phyloP scores from a whole-genome alignment of 2,888 invertebrate genomes.

The Patella depressa region DNA sequence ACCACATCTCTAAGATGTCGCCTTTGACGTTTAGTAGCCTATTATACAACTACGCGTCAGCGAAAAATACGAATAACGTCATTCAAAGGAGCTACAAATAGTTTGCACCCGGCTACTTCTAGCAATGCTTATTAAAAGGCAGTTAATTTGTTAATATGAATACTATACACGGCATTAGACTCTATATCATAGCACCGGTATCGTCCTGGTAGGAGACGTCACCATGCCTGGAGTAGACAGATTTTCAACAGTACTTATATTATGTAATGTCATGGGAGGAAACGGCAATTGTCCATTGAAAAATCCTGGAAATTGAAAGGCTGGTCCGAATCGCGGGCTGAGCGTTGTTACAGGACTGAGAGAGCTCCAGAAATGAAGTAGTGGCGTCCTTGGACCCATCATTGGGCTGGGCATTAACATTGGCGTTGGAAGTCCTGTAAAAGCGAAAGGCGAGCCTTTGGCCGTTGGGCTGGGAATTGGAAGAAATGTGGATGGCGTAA shows the following conservation, averaged over 20 bases:
- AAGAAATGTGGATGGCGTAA: constrained; percentile 44
- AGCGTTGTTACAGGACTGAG: constrained; percentile 66
- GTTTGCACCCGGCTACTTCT: too few species aligned
- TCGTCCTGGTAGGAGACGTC: constrained; percentile 51
- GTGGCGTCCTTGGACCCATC: constrained; percentile 57
- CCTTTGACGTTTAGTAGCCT: too few species aligned
- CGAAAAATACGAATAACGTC: too few species aligned
- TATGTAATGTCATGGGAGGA: constrained; percentile 51
- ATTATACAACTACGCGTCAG: too few species aligned
- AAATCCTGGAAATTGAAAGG: constrained; percentile 64
- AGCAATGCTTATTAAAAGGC: too few species aligned
- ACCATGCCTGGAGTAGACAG: constrained; percentile 50
- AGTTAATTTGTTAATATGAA: too few species aligned
- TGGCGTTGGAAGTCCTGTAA: constrained; percentile 52
- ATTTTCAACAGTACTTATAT: constrained; percentile 28
- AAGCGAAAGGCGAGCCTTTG: constrained; percentile 39
- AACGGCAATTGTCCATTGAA: constrained; percentile 46
- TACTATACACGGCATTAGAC: too few species aligned
- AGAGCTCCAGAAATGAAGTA: constrained; percentile 72
- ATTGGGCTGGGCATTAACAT: constrained; percentile 60
- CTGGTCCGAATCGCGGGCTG: constrained; percentile 54
- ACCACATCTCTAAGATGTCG: too few species aligned
- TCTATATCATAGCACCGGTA: constrained; percentile 49
- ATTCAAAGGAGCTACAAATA: too few species aligned
- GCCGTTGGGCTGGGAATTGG: constrained; percentile 58